Conservation (phyloP, 2,113 vertebrate genomes). For the Axis porcinus region DNA sequence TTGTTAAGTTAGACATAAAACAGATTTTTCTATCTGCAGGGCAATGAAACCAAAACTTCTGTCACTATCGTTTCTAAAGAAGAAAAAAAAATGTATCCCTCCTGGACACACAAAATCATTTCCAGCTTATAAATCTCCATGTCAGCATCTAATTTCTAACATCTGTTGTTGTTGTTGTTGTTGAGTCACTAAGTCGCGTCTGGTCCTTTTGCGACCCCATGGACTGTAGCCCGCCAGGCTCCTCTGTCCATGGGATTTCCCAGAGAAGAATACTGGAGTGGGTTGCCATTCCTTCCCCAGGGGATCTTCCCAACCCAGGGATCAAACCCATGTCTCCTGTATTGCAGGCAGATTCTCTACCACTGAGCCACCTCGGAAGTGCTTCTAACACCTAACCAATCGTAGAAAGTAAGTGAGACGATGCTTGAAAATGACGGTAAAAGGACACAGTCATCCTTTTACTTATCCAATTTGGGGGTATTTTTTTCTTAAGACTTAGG, state of each 20-base stretch:
- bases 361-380: not conserved
- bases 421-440: not conserved
- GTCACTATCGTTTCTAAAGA: not conserved
- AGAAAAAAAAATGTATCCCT: not conserved
- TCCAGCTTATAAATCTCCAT: not conserved
- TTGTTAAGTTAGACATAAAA: not conserved
- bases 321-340: not conserved
- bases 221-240: too few species aligned
- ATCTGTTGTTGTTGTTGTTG: not conserved
- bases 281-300: not conserved
- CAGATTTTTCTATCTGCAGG: not conserved
- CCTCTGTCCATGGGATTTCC: not conserved
- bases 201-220: fast-evolving
- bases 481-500: not conserved
- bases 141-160: not conserved
- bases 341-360: not conserved
- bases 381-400: not conserved
- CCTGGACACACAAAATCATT: not conserved
- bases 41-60: not conserved
- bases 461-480: not conserved
- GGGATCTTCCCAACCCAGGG: not conserved
- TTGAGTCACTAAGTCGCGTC: not conserved
- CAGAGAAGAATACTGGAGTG: not conserved
- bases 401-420: not conserved
- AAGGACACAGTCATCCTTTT: not conserved